phyloP scores from a whole-genome alignment of 1,140 invertebrate genomes.

The Nylanderia fulva region DNA sequence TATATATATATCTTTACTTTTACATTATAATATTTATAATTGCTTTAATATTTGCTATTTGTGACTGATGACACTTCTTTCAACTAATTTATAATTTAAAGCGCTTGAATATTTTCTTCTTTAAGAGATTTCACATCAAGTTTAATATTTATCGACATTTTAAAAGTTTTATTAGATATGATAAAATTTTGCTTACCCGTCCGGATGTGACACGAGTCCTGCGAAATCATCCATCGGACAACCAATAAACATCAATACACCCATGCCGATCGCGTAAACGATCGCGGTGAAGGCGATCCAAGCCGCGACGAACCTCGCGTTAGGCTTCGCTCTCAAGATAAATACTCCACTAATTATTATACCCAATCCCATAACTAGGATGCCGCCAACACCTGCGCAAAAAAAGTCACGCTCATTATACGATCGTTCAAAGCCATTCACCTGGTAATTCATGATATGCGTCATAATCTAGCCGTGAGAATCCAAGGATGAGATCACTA shows the following conservation, averaged over 20 bases:
- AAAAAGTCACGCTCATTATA: slow-evolving; percentile 50
- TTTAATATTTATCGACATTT: not conserved
- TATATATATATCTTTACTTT: too few species aligned
- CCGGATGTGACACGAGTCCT: slow-evolving; percentile 87
- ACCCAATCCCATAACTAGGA: slow-evolving; percentile 96
- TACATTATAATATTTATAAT: too few species aligned
- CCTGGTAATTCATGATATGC: not conserved
- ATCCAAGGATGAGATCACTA: not conserved
- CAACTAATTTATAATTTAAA: not conserved
- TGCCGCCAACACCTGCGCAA: slow-evolving; percentile 93
- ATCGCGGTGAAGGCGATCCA: slow-evolving; percentile 96
- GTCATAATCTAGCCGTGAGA: slow-evolving; percentile 10
- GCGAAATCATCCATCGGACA: slow-evolving; percentile 94
- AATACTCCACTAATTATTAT: slow-evolving; percentile 95
- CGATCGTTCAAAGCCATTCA: slow-evolving; percentile 8
- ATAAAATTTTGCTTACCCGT: slow-evolving; percentile 78
- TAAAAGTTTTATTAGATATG: not conserved
- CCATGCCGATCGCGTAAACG: slow-evolving; percentile 95
- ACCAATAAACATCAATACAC: slow-evolving; percentile 94
- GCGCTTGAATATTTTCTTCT: not conserved
- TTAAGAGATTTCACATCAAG: not conserved
- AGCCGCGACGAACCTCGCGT: slow-evolving; percentile 93
- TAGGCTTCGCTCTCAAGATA: slow-evolving; percentile 93
- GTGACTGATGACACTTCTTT: not conserved
- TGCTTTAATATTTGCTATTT: not conserved